Evolutionary conservation across 2,113 vertebrate species (phyloP).

Genomic region (Ameiurus melas): DNA sequence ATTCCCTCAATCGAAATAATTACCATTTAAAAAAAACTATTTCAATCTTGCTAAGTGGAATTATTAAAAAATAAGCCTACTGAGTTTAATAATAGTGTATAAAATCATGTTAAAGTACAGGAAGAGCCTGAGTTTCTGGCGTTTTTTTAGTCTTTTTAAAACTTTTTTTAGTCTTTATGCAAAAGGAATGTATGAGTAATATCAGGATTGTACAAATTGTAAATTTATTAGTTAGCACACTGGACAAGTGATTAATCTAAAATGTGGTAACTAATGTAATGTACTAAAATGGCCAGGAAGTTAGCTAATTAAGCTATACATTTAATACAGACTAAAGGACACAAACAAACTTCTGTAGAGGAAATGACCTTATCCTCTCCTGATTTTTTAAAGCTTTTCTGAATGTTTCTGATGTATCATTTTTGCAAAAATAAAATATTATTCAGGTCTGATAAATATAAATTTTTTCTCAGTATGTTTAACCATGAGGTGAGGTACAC

Average conservation of each 20-base stretch:
- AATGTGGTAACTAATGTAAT: background rate
- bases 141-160: too few species aligned
- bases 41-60: constrained; percentile 22
- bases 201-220: background rate
- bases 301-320: background rate
- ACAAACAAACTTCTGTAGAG: too few species aligned
- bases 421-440: too few species aligned
- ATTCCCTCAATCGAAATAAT: constrained; percentile 55
- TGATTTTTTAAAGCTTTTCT: too few species aligned
- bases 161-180: background rate
- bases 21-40: constrained; percentile 50
- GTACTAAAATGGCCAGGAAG: background rate
- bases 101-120: background rate
- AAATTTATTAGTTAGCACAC: background rate
- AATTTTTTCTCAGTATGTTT: too few species aligned
- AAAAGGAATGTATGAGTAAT: background rate
- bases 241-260: background rate
- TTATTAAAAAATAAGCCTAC: constrained; percentile 9
- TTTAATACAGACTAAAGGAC: too few species aligned
- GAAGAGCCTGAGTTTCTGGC: background rate
- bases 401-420: too few species aligned
- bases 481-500: too few species aligned
- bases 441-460: too few species aligned
- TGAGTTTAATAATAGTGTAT: constrained; percentile 18
- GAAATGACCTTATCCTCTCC: too few species aligned